Evolutionary conservation across 2,797 vertebrate species (phyloP), one percentile per base, ranked within the genome.

Genomic region (Phrynocephalus forsythii): DNA sequence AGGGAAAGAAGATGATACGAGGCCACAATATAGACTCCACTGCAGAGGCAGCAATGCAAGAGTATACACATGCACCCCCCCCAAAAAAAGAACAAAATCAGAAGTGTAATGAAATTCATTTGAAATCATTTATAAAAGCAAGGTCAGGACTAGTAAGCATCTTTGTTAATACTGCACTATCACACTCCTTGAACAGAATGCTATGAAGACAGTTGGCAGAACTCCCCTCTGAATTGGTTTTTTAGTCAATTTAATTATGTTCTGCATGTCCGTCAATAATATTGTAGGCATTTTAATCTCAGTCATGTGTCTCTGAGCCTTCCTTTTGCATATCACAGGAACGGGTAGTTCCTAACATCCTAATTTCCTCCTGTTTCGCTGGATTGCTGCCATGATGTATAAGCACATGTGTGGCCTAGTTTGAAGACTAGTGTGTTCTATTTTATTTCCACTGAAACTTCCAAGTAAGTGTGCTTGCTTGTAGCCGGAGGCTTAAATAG

Each of bases 381-480:
- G 79, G 10, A 33, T 87, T 52, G 44, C 22, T 68, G 28, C 44
- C 86, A 82, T 50, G 9, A 22, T 67, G n/a, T 28, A 28, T 67
- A 82, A 87, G 28, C 8, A 75, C 44, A 50, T 30, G 20, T 20
- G 8, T 82, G 86, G 71, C 56, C 79, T 82, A 77, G 8, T 87
- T 52, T 68, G 73, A 77, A 77, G 15, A 16, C 80, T 52, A 68
- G n/a, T 2, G 3, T n/a, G 30, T 77, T 83, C 5, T 18, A n/a
- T 82, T 87, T 52, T 83, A 75, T 83, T 77, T 83, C 72, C 86
- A 87, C 1, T 56, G 86, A 72, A 76, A 77, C 72, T 38, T 77
- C 60, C 71, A 81, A 75, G 79, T 44, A 60, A 63, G 33, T 48
- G 18, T 68, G 30, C 48, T 76, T 68, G 28, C 30, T 69, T 77